These are phyloP conservation scores for Pantelozetes paolii DNA, from an alignment of 2,888 invertebrate genomes.

Conservation along the genomic window DNA sequence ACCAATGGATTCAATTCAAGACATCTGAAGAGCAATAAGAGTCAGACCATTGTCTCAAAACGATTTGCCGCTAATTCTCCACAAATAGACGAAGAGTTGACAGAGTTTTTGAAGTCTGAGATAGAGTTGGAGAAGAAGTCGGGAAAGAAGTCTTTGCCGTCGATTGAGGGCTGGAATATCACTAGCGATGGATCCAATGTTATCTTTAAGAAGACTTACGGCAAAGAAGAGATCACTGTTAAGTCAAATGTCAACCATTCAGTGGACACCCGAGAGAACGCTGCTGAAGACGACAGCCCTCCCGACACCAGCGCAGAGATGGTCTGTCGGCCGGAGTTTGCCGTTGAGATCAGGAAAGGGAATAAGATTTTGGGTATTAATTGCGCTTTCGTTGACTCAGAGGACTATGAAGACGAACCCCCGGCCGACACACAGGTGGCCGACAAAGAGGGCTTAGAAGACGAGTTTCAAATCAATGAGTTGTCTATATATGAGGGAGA, in stretches of 20 bases:
- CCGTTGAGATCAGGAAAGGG: conserved; percentile 66
- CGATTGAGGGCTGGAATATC: conserved; percentile 75
- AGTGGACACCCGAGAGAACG: conserved; percentile 76
- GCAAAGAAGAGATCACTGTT: conserved; percentile 67
- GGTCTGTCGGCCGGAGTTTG: conserved; percentile 86
- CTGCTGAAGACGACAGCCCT: conserved; percentile 66
- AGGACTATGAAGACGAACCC: conserved; percentile 33
- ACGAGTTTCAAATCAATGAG: conserved; percentile 89
- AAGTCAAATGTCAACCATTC: conserved; percentile 91
- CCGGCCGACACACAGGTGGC: background rate
- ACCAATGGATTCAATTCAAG: background rate
- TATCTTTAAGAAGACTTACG: conserved; percentile 60
- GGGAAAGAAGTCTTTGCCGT: conserved; percentile 67
- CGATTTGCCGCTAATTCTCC: conserved; percentile 26
- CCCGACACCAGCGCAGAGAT: conserved; percentile 55
- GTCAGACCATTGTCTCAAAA: background rate
- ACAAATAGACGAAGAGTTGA: conserved; percentile 75
- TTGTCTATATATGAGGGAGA: conserved; percentile 81
- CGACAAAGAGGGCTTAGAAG: conserved; percentile 52
- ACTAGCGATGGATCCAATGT: conserved; percentile 77
- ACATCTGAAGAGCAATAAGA: background rate
- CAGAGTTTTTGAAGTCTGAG: conserved; percentile 87
- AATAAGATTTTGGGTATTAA: conserved; percentile 48
- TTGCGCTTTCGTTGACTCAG: conserved; percentile 15
- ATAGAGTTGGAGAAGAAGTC: conserved; percentile 84